Percentiles rank a stretch among this genome's conserved stretches.
phyloP scores from a whole-genome alignment of 2,888 invertebrate genomes.

The Podotricha telesiphe region DNA sequence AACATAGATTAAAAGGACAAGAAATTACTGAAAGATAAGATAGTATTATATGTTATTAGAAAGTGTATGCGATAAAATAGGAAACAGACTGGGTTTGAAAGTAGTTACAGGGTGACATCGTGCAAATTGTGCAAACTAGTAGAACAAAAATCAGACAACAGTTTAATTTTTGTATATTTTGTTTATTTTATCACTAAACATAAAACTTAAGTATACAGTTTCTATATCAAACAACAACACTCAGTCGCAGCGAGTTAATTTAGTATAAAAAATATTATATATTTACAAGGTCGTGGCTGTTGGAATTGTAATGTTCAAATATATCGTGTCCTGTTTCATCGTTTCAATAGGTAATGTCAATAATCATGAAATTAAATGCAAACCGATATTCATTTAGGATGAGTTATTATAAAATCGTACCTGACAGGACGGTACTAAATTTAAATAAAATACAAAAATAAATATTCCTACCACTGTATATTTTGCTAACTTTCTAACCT shows the following conservation, averaged over 20 bases:
- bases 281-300: conserved; percentile 74
- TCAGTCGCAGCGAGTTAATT: conserved; percentile 79
- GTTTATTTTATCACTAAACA: conserved; percentile 83
- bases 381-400: conserved; percentile 52
- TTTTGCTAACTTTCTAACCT: conserved; percentile 67
- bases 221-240: conserved; percentile 82
- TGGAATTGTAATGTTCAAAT: conserved; percentile 52
- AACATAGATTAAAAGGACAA: conserved; percentile 51
- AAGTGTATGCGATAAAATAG: conserved; percentile 65
- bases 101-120: conserved; percentile 64
- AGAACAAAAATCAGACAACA: conserved; percentile 67
- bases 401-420: conserved; percentile 50
- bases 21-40: conserved; percentile 60
- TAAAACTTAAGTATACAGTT: conserved; percentile 83
- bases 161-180: conserved; percentile 69
- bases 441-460: conserved; percentile 64
- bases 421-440: conserved; percentile 57
- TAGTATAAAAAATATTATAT: conserved; percentile 64
- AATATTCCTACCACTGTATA: conserved; percentile 73
- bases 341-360: conserved; percentile 52
- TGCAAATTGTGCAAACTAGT: conserved; percentile 64
- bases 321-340: conserved; percentile 51
- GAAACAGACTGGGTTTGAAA: conserved; percentile 61
- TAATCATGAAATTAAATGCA: conserved; percentile 66
- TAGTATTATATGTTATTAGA: conserved; percentile 66